Evolutionary conservation across 37 sponge, comb jelly and placozoan genomes (phyloP).

Genomic region (Haliclona indistincta): DNA sequence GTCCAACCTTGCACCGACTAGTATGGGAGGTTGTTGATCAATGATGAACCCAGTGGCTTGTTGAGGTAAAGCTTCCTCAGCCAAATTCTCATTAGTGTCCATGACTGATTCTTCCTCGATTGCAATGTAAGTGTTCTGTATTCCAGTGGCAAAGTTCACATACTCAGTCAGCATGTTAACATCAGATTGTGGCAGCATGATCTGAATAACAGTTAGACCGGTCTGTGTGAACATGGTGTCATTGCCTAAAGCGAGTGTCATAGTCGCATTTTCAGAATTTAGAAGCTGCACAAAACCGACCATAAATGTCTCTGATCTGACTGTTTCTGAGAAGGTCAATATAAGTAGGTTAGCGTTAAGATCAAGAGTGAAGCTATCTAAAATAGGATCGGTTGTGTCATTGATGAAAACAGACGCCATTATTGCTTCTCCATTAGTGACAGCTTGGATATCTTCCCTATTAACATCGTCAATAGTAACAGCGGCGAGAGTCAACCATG

Average conservation of each 20-base stretch:
- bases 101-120: slow-evolving; percentile 29
- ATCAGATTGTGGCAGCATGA: slow-evolving; percentile 53
- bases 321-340: slow-evolving; percentile 73
- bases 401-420: slow-evolving; percentile 41
- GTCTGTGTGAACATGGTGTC: slow-evolving; percentile 7
- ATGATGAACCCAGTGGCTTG: slow-evolving; percentile 27
- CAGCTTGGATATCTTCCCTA: slow-evolving; percentile 46
- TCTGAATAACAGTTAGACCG: slow-evolving; percentile 35
- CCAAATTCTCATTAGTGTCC: slow-evolving; percentile 47
- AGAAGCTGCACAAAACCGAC: slow-evolving; percentile 41
- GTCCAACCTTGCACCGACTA: slow-evolving; percentile 46
- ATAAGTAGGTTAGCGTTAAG: slow-evolving; percentile 54
- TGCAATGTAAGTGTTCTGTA: slow-evolving; percentile 42
- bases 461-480: slow-evolving; percentile 70
- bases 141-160: slow-evolving; percentile 60
- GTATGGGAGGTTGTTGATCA: slow-evolving; percentile 41
- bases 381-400: slow-evolving; percentile 61
- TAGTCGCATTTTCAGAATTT: slow-evolving; percentile 25
- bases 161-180: slow-evolving; percentile 68
- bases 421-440: slow-evolving; percentile 72
- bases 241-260: slow-evolving; percentile 5
- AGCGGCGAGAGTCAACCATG: slow-evolving; percentile 67
- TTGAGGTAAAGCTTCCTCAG: slow-evolving; percentile 9
- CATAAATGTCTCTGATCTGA: slow-evolving; percentile 23
- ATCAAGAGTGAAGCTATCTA: slow-evolving; percentile 62